These are phyloP conservation scores for Atlantisia rogersi DNA, from an alignment of 2,113 vertebrate genomes.

Conservation along the genomic window DNA sequence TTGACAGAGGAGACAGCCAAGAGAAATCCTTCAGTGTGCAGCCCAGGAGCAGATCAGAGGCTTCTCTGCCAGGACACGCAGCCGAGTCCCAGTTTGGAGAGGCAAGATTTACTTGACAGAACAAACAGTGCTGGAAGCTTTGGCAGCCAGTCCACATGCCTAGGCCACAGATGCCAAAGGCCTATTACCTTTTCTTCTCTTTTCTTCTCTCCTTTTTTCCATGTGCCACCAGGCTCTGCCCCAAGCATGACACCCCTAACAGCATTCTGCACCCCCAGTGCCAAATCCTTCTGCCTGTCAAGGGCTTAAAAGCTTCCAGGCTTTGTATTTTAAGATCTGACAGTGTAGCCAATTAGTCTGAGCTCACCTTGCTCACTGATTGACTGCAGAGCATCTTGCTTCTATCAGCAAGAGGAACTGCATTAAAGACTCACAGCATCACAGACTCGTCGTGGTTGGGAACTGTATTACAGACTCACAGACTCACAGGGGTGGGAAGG, in stretches of 20 bases:
- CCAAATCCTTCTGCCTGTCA: background rate
- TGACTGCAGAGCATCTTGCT: background rate
- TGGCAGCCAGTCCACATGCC: background rate
- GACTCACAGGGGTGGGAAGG: too few species aligned
- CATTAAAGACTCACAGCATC: too few species aligned
- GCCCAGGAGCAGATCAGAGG: background rate
- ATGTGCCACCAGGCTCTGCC: background rate
- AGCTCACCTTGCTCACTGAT: background rate
- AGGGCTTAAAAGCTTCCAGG: background rate
- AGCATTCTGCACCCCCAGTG: background rate
- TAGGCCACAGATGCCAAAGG: background rate
- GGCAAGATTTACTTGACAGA: background rate
- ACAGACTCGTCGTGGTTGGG: too few species aligned
- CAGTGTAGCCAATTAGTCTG: background rate
- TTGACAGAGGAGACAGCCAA: background rate
- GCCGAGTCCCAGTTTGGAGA: background rate
- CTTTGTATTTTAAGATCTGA: background rate
- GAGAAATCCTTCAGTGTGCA: background rate
- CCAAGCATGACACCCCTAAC: background rate
- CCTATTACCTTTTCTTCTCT: background rate
- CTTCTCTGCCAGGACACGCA: background rate
- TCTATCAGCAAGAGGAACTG: background rate
- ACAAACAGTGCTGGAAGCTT: constrained; percentile 3
- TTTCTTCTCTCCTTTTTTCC: background rate
- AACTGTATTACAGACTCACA: too few species aligned